Evolutionary conservation across 2,888 invertebrate genomes (phyloP).

Genomic region (Onthophagus sagittarius): DNA sequence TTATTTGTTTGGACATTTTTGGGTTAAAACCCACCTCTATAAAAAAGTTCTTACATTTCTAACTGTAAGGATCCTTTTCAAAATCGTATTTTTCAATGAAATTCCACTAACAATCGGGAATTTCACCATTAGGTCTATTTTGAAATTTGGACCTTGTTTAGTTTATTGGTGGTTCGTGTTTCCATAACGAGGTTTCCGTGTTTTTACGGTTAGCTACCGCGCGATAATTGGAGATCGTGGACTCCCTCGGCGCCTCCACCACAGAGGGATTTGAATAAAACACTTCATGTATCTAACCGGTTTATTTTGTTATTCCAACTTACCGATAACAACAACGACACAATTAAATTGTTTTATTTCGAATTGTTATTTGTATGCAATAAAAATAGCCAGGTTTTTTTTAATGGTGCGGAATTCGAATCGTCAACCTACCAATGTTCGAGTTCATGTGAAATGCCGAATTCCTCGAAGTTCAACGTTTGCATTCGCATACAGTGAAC

Average conservation of each 20-base stretch:
- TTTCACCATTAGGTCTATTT: neutral
- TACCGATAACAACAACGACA: neutral
- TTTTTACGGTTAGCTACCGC: neutral
- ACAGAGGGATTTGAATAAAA: constrained; percentile 4
- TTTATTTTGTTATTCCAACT: neutral
- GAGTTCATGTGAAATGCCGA: neutral
- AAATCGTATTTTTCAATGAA: neutral
- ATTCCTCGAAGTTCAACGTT: neutral
- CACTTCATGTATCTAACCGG: neutral
- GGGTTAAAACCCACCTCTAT: no score
- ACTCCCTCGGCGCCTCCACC: neutral
- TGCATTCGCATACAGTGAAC: neutral
- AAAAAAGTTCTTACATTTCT: no score
- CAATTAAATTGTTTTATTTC: neutral
- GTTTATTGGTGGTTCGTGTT: constrained; percentile 7
- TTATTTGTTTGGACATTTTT: no score
- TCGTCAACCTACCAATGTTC: neutral
- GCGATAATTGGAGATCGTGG: constrained; percentile 1
- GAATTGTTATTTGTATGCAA: no score
- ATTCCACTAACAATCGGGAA: neutral
- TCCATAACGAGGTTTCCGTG: constrained; percentile 13
- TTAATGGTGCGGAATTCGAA: neutral
- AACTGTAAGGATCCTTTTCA: no score
- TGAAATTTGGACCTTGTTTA: neutral
- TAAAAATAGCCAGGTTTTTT: neutral